Base-by-base conservation (phyloP, 2,797 vertebrate genomes). In the Crocidura indochinensis region DNA sequence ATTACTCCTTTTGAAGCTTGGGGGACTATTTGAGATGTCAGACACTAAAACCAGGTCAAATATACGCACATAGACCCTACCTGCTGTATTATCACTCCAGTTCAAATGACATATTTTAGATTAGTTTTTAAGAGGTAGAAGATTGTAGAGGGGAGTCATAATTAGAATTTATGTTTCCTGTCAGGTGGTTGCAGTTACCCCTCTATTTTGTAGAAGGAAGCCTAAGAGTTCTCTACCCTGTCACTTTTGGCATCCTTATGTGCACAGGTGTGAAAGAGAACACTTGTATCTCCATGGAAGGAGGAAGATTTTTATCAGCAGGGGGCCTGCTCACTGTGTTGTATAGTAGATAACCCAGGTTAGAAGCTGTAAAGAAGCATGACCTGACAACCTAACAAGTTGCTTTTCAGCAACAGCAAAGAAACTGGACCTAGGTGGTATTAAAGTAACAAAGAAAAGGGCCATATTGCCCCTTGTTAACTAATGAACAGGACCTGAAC, bases 201-300 rank as follows among this genome's bases (percentile, higher is more conserved):
- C 51, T 27, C 7, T 27, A 38, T 38, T 75, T 81, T 46, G 38
- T 83, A 24, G n/a, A 44, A 47, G 22, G 29, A 64, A 69, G 29
- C 20, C 8, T 12, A 8, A 3, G 12, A 10, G 17, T 10, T 7
- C 4, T 51, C 8, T 8, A 17, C 6, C 0, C 4, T 10, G 0
- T 72, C 31, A 1, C 10, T 9, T 6, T 9, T 38, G 15, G 3
- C 44, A 27, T 38, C 17, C 8, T 3, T 38, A 9, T 20, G 56
- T 46, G 51, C 14, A 1, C 6, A 12, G 8, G 2, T 24, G 1
- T 12, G 69, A 4, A 5, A 6, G 56, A 24, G 6, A 3, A 2
- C 4, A 0, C 47, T 7, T 12, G 9, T 2, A 19, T 29, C 22
- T 19, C 11, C 20, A 8, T 10, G 15, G n/a, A 49, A 24, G 47